Evolutionary conservation across 2,113 vertebrate genomes (phyloP), one percentile per base, ranked within the genome.

Genomic region (Ifrita kowaldi): DNA sequence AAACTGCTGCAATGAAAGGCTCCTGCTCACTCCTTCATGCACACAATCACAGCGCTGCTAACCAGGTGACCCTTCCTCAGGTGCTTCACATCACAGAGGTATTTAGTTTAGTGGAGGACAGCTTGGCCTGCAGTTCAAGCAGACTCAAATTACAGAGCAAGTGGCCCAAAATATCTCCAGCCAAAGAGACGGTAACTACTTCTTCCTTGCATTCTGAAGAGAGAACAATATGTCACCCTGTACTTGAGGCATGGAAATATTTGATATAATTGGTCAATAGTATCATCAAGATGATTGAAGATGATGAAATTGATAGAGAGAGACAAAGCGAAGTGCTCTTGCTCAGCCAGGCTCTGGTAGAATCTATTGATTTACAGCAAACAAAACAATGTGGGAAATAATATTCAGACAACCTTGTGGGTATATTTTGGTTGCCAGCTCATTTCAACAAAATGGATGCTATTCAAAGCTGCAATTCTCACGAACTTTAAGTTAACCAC

Each of bases 211-310:
- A 18, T 81, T 89, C 53, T 70, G 50, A 90, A 84, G 39, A 35
- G n/a, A 70, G 42, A 88, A 63, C 0, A 0, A 30, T 9, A 37
- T 1, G 0, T 47, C 39, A 67, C 6, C 16, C 50, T 4, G 0
- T 37, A 53, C 44, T 47, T 52, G 42, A 33, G 55, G 30, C 35
- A 68, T 47, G 27, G 86, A 77, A 71, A 37, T 73, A 70, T 80
- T 55, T 70, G 6, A n/a, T 86, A 23, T 67, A 70, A 70, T 67
- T 55, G 39, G 60, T 78, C 86, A 68, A n/a, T 28, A 68, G 15
- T 46, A 63, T 44, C 76, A 87, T 47, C 3, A 9, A 64, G 35
- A 59, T 87, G 84, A 81, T 6, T 87, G 68, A 84, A 84, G 64
- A 83, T 65, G 24, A 90, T 78, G 18, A 74, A 93, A 90, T 41